Evolutionary conservation across 2,113 vertebrate species (phyloP).

Genomic region (Psittacus erithacus): DNA sequence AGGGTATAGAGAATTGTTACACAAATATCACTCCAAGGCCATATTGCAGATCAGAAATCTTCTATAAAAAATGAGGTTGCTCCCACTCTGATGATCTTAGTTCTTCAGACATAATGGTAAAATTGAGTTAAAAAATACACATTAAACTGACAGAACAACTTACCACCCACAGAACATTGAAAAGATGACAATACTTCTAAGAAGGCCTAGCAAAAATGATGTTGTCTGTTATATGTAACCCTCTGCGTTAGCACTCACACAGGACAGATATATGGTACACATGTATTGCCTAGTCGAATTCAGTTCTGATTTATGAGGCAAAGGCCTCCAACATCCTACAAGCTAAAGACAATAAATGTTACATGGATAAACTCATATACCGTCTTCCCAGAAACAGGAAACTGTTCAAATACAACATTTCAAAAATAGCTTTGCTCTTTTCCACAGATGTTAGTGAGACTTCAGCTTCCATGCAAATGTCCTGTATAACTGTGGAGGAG

Average conservation of each 20-base stretch:
- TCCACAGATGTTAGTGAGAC: neutral
- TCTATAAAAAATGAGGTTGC: neutral
- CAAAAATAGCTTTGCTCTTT: neutral
- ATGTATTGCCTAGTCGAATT: neutral
- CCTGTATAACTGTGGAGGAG: neutral
- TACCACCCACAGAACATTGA: accelerated
- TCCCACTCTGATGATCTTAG: neutral
- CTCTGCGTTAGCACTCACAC: neutral
- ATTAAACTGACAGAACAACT: neutral
- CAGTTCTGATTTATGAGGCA: neutral
- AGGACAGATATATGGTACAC: neutral
- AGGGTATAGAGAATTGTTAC: neutral
- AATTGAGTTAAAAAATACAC: neutral
- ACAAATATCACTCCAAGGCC: neutral
- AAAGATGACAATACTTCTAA: neutral
- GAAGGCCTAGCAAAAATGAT: neutral
- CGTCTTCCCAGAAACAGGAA: neutral
- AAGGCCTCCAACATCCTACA: neutral
- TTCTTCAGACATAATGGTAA: neutral
- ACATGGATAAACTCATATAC: neutral
- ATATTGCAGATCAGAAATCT: neutral
- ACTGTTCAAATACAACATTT: neutral
- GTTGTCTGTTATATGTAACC: neutral
- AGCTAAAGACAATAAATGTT: neutral
- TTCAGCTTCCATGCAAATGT: neutral